Evolutionary conservation across 2,888 invertebrate genomes (phyloP), one percentile per base, ranked within the genome.

Genomic region (Lagria hirta): DNA sequence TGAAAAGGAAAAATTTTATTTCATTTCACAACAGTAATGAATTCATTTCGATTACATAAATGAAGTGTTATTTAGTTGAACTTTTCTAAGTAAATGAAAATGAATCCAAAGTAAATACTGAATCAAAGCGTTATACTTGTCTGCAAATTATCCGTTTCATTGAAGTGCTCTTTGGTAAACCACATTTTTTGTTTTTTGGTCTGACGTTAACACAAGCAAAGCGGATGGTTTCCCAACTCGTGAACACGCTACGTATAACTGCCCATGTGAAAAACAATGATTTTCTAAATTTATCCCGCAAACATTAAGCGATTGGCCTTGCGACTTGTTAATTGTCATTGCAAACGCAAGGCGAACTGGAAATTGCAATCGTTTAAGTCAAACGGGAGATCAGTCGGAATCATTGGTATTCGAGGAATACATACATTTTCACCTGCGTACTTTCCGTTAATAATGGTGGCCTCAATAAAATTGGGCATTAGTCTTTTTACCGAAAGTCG

Each of bases 321-420:
- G 60, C 23, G 62, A 55, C 52, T 62, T 64, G 47, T 66, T 61
- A 23, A 60, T 58, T n/a, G 59, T 51, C 55, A 62, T 58, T 32
- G 58, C 58, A 29, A 49, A 49, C 4, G 42, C 38, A 17, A 35
- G 15, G 10, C 32, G 17, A 8, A 50, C 22, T 5, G 49, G 49
- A 41, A 47, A 50, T 16, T 52, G 41, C 7, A 47, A 12, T 2
- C 47, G 24, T 33, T 41, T 47, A 35, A 40, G 47, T 26, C 33
- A 18, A 50, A 29, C 29, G 49, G 49, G 10, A 47, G 6, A 24
- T 42, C 34, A 3, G 32, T 35, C 5, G 46, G 36, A 8, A 47
- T 42, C 5, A 51, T 44, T 16, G 52, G 56, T 14, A 54, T 56
- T 5, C 57, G 51, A n/a, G 61, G 57, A 18, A 63, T 57, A 4